These are phyloP conservation scores for Hylaeus volcanicus DNA, from an alignment of 1,140 invertebrate species.

Conservation along the genomic window DNA sequence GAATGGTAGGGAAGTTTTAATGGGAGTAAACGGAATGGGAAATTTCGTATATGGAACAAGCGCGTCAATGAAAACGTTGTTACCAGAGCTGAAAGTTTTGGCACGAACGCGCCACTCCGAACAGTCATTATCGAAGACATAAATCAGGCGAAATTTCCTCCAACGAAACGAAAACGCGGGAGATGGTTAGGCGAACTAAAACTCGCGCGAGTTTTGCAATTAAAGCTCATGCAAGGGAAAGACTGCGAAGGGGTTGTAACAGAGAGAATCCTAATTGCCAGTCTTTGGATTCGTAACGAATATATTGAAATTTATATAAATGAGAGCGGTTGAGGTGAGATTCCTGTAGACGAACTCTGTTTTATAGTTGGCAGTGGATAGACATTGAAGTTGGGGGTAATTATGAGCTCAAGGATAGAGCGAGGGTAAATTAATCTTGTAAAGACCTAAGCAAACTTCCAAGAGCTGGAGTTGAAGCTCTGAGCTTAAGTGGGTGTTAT, in stretches of 20 bases:
- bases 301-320: too few species aligned
- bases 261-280: too few species aligned
- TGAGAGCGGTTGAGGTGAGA: too few species aligned
- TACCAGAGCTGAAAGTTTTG: background rate
- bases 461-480: too few species aligned
- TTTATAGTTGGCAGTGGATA: too few species aligned
- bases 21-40: background rate
- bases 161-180: background rate
- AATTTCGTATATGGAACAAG: background rate
- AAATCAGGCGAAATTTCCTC: background rate
- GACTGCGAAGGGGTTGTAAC: background rate
- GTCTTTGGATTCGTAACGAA: too few species aligned
- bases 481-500: too few species aligned
- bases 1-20: slow-evolving; percentile 4
- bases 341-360: too few species aligned
- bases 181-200: background rate
- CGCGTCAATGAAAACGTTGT: background rate
- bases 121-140: background rate
- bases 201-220: background rate
- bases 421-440: too few species aligned
- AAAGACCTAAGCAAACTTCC: too few species aligned
- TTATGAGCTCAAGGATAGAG: too few species aligned
- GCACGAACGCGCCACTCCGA: background rate
- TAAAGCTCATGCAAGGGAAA: background rate
- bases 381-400: too few species aligned